phyloP scores from a whole-genome alignment of 2,888 invertebrate genomes.

The Sesia apiformis region DNA sequence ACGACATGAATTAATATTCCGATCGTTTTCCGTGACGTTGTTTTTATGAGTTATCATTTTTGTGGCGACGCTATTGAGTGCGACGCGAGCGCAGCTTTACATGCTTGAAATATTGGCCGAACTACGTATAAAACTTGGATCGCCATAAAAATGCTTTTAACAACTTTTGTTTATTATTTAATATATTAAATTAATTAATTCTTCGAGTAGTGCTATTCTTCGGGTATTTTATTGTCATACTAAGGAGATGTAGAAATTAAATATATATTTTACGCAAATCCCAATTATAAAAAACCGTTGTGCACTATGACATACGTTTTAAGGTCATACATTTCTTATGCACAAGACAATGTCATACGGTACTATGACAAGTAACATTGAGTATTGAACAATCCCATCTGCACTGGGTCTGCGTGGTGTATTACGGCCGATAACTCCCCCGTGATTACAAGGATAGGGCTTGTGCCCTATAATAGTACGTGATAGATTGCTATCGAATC shows the following conservation, averaged over 20 bases:
- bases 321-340: too few relatives aligned
- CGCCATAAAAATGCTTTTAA: slow-evolving; percentile 61
- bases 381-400: too few relatives aligned
- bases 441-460: too few relatives aligned
- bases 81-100: slow-evolving; percentile 35
- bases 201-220: not conserved
- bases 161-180: slow-evolving; percentile 54
- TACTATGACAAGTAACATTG: too few relatives aligned
- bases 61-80: slow-evolving; percentile 52
- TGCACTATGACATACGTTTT: too few relatives aligned
- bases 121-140: slow-evolving; percentile 56
- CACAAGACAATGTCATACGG: too few relatives aligned
- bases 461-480: too few relatives aligned
- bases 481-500: too few relatives aligned
- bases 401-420: too few relatives aligned
- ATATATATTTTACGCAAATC: too few relatives aligned
- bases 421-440: too few relatives aligned
- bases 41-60: slow-evolving; percentile 74
- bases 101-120: slow-evolving; percentile 54
- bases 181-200: slow-evolving; percentile 51
- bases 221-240: not conserved
- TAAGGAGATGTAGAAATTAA: not conserved
- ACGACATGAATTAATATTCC: slow-evolving; percentile 74
- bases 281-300: too few relatives aligned
- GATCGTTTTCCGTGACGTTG: slow-evolving; percentile 72